These are phyloP conservation scores for Helicoverpa assulta DNA, from an alignment of 2,888 invertebrate genomes.

Conservation along the genomic window DNA sequence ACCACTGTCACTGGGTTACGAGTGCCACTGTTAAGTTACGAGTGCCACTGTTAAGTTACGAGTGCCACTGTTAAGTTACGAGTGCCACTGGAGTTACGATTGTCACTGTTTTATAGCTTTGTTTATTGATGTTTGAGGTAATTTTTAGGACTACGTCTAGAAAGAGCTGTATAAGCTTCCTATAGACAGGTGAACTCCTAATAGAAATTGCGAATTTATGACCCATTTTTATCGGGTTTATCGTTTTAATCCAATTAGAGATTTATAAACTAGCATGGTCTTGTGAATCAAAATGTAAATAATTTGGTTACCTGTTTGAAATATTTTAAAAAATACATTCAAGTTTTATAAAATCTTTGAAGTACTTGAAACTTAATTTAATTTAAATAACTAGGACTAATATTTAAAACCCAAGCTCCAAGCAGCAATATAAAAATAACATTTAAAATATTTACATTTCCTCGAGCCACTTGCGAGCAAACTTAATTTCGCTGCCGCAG, in stretches of 20 bases:
- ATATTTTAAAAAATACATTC: not conserved
- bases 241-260: too few species aligned
- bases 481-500: constrained; percentile 28
- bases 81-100: too few species aligned
- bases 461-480: constrained; percentile 2
- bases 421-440: constrained; percentile 15
- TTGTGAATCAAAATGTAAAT: too few species aligned
- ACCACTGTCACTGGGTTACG: constrained; percentile 22
- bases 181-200: too few species aligned
- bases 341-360: not conserved
- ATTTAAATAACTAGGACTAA: not conserved
- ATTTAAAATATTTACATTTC: constrained; percentile 1
- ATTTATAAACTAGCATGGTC: too few species aligned
- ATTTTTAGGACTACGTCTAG: not conserved
- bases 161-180: too few species aligned
- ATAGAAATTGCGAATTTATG: too few species aligned
- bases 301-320: not conserved
- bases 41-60: constrained; percentile 6
- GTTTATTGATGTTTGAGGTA: constrained; percentile 7
- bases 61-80: constrained; percentile 5
- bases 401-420: constrained; percentile 3
- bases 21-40: constrained; percentile 1
- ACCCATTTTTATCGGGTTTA: too few species aligned
- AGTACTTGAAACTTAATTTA: not conserved
- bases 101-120: not conserved